A percentile compares a stretch with the other conserved stretches of the same genome.
phyloP scores from a whole-genome alignment of 2,113 vertebrate species.

The Hirundichthys speculiger region DNA sequence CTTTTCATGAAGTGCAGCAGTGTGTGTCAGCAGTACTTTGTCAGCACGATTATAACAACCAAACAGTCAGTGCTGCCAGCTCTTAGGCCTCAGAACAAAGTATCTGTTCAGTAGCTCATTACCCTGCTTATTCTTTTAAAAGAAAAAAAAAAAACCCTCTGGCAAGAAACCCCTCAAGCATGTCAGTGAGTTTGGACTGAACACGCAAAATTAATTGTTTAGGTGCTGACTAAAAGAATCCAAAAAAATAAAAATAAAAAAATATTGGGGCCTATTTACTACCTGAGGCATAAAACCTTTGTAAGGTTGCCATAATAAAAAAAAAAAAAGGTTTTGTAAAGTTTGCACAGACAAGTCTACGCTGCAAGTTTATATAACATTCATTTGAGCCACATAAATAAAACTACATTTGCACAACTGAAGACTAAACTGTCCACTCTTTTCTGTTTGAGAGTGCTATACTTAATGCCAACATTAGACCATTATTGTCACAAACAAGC shows the following conservation, averaged over 20 bases:
- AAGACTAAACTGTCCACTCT: neutral
- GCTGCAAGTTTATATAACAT: too few relatives aligned
- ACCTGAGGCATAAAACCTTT: neutral
- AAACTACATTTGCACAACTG: too few relatives aligned
- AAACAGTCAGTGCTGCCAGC: constrained; percentile 10
- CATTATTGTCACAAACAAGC: too few relatives aligned
- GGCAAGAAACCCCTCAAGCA: neutral
- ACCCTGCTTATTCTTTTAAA: too few relatives aligned
- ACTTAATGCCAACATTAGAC: too few relatives aligned
- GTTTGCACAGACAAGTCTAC: too few relatives aligned
- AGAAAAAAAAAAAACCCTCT: neutral
- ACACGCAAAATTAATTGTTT: neutral
- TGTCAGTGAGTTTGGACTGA: constrained; percentile 13
- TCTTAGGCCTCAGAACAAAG: constrained; percentile 51
- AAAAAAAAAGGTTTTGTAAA: too few relatives aligned
- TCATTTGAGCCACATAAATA: too few relatives aligned
- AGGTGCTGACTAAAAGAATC: neutral
- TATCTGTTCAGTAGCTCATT: constrained; percentile 22
- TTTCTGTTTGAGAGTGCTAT: too few relatives aligned
- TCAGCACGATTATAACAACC: neutral
- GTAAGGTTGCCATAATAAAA: neutral
- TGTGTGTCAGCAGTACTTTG: too few relatives aligned
- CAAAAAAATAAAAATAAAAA: too few relatives aligned
- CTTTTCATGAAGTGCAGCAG: constrained; percentile 4
- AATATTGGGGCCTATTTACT: too few relatives aligned